phyloP scores from a whole-genome alignment of 2,888 invertebrate genomes.

The Aphodius granarius region DNA sequence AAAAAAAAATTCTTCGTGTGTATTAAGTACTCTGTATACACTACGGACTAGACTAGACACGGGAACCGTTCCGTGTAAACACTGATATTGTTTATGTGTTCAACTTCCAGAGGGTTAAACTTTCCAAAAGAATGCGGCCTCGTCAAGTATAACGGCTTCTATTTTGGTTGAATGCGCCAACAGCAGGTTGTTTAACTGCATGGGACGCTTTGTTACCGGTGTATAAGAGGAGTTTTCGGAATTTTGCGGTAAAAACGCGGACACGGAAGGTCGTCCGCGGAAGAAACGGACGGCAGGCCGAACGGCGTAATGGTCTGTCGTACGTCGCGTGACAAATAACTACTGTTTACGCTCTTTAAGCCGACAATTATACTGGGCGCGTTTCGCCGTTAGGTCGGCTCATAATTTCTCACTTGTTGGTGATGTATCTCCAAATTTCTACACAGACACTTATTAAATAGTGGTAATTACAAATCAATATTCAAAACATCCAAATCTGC shows the following conservation, averaged over 20 bases:
- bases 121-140: background rate
- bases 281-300: background rate
- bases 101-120: background rate
- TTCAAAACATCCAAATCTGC: no score
- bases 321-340: slow-evolving; percentile 18
- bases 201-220: background rate
- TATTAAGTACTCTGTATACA: background rate
- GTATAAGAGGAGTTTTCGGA: slow-evolving; percentile 17
- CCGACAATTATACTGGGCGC: background rate
- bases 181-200: background rate
- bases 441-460: no score
- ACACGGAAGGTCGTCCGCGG: slow-evolving; percentile 5
- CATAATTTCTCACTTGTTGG: background rate
- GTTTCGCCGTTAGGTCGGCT: slow-evolving; percentile 12
- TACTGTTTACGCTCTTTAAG: slow-evolving; percentile 15
- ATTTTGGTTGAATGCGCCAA: slow-evolving; percentile 1
- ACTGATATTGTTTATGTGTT: background rate
- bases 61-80: background rate
- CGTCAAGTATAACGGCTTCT: background rate
- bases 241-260: slow-evolving; percentile 12
- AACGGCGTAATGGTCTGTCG: background rate
- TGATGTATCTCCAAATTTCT: no score
- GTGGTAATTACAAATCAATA: no score
- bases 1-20: background rate
- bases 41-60: background rate